These are phyloP conservation scores for Drosophila hydei DNA, from an alignment of 1,140 invertebrate genomes.

Conservation along the genomic window DNA sequence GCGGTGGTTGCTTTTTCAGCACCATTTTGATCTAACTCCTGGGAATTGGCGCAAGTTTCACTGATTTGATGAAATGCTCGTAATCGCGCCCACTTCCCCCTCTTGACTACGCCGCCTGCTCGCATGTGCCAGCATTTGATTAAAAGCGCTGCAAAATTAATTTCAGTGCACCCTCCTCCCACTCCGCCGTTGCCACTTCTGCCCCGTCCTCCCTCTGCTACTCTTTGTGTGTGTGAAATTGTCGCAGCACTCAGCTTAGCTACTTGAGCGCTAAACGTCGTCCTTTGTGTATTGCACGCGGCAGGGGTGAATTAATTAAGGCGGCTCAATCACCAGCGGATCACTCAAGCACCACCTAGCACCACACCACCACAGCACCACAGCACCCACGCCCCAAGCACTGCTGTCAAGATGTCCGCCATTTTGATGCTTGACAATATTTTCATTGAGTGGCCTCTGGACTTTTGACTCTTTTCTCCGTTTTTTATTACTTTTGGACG, in stretches of 20 bases:
- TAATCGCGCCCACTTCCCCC: constrained; percentile 58
- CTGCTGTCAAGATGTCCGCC: constrained; percentile 60
- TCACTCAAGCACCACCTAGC: constrained; percentile 5
- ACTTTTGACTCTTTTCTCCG: constrained; percentile 27
- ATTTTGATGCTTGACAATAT: constrained; percentile 62
- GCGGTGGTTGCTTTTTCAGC: constrained; percentile 31
- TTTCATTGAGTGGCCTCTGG: too few relatives aligned
- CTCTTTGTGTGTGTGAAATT: constrained; percentile 52
- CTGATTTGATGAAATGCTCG: constrained; percentile 68
- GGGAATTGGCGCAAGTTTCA: constrained; percentile 65
- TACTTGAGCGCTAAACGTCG: constrained; percentile 71
- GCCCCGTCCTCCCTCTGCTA: not conserved
- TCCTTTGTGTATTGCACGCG: constrained; percentile 52
- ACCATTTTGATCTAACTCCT: constrained; percentile 75
- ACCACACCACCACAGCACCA: not conserved
- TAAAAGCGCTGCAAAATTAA: constrained; percentile 80
- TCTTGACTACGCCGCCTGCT: constrained; percentile 20
- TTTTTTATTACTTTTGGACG: too few relatives aligned
- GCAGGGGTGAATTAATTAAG: constrained; percentile 74
- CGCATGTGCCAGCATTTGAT: constrained; percentile 82
- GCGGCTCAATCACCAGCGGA: constrained; percentile 41
- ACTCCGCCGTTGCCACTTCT: too few relatives aligned
- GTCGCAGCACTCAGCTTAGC: constrained; percentile 57
- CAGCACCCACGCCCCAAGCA: not conserved
- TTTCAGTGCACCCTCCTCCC: constrained; percentile 38